Evolutionary conservation across 2,797 vertebrate species (phyloP).

Genomic region (Tolypeutes matacus): DNA sequence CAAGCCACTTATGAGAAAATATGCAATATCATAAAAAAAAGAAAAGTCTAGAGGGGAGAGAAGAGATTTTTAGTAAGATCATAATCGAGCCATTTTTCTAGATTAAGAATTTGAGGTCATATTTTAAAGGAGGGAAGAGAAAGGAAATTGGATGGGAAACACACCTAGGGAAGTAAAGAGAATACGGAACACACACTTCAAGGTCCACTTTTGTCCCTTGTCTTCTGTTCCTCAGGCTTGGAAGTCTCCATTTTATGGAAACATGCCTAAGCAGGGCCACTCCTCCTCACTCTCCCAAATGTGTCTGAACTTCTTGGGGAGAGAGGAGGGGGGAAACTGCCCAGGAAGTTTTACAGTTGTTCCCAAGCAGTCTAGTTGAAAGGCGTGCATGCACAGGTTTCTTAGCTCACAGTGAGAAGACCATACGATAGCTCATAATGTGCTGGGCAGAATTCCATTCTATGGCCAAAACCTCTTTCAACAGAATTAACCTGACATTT

Average conservation of each 20-base stretch:
- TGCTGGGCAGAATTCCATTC: neutral
- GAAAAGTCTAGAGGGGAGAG: neutral
- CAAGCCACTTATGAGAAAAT: neutral
- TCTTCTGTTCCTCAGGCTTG: neutral
- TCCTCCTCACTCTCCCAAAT: neutral
- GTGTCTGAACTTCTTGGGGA: neutral
- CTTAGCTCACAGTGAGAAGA: neutral
- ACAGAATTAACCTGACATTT: neutral
- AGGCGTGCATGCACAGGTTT: neutral
- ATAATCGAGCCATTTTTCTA: constrained; percentile 25
- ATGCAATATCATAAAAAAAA: constrained; percentile 19
- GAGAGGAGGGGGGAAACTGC: neutral
- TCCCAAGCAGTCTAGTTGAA: neutral
- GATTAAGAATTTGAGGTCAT: neutral
- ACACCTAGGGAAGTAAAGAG: neutral
- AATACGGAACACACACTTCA: neutral
- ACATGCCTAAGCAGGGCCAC: neutral
- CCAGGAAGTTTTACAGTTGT: neutral
- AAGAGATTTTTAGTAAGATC: neutral
- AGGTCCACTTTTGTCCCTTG: neutral
- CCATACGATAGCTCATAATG: neutral
- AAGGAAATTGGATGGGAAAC: neutral
- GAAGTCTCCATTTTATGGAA: neutral
- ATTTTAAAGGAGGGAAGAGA: neutral
- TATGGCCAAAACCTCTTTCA: neutral